phyloP scores from a whole-genome alignment of 2,888 invertebrate species.

The Zelleria hepariella region DNA sequence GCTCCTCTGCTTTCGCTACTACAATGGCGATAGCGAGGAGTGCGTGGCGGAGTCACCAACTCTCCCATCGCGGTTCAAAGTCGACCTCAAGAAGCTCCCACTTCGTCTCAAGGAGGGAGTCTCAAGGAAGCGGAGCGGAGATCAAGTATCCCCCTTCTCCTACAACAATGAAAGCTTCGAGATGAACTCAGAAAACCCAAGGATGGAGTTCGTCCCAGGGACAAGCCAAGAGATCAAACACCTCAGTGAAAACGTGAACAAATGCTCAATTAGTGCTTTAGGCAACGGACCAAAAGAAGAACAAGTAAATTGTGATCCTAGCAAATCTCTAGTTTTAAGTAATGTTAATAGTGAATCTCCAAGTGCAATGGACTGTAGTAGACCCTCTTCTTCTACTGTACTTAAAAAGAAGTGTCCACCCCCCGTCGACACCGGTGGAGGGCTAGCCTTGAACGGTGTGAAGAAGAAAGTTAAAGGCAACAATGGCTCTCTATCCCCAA shows the following conservation, averaged over 20 bases:
- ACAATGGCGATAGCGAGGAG: conserved; percentile 75
- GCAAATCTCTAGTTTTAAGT: conserved; percentile 61
- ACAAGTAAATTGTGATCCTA: conserved; percentile 63
- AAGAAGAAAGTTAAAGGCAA: conserved; percentile 76
- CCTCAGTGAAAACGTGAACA: conserved; percentile 65
- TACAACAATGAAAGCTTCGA: conserved; percentile 68
- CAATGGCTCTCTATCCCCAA: conserved; percentile 66
- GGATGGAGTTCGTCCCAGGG: conserved; percentile 52
- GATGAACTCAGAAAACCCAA: conserved; percentile 59
- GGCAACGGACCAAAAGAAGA: conserved; percentile 52
- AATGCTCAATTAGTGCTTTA: conserved; percentile 72
- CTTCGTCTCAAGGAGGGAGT: conserved; percentile 68
- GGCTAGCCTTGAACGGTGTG: conserved; percentile 63
- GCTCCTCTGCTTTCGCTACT: conserved; percentile 79
- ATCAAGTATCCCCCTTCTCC: conserved; percentile 59
- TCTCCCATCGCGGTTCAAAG: conserved; percentile 57
- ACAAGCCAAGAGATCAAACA: conserved; percentile 59
- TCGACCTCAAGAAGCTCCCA: conserved; percentile 73
- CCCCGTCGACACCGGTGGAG: conserved; percentile 68
- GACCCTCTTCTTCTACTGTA: conserved; percentile 41
- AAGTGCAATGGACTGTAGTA: conserved; percentile 38
- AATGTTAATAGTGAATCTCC: conserved; percentile 66
- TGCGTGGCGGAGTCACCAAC: conserved; percentile 75
- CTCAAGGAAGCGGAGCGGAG: conserved; percentile 62
- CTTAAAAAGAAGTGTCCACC: conserved; percentile 72